Base-by-base conservation (phyloP, 1,140 invertebrate genomes). In the Drosophila yakuba region DNA sequence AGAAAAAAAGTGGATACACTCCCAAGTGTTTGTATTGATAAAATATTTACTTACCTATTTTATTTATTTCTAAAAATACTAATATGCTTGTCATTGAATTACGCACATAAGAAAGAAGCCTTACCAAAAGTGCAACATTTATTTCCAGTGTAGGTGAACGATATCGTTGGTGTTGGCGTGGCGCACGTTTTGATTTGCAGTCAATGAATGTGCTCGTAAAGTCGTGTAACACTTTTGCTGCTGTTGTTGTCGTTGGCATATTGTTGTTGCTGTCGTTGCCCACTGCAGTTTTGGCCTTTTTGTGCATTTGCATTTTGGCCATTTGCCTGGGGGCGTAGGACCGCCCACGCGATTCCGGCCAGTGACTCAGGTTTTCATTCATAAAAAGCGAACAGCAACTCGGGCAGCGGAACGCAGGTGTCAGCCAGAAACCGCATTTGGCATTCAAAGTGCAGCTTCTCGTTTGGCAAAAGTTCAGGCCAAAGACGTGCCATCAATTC, bases 151-250 rank as follows among this genome's bases (percentile, higher is more conserved):
- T 6, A 28, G 43, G 48, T 43, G 50, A 23, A 59, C 44, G 51
- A 15, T 44, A 58, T 25, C 51, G 66, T 76, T 77, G 72, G 74
- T 75, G 71, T 83, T 83, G 80, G 67, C 78, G 79, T 82, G 55
- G 76, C 55, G 83, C 82, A 88, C 82, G 82, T 88, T 88, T 82
- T 85, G 83, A 86, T 86, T 88, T 82, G 59, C 79, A 86, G 79
- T 88, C 83, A 83, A 88, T 86, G 83, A 83, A 86, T 82, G 82
- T 48, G 78, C 78, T 82, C 74, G 83, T 88, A 79, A 76, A 88
- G 78, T 86, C 84, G 82, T 86, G 82, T 59, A 88, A 88, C 79
- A 83, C 66, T 74, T 67, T 84, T 81, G 51, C 51, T 48, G 36
- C 28, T 51, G 60, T n/a, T n/a, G n/a, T 71, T 81, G 61, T 81